phyloP scores from a whole-genome alignment of 2,797 vertebrate genomes.

The Ceyx erithaca region DNA sequence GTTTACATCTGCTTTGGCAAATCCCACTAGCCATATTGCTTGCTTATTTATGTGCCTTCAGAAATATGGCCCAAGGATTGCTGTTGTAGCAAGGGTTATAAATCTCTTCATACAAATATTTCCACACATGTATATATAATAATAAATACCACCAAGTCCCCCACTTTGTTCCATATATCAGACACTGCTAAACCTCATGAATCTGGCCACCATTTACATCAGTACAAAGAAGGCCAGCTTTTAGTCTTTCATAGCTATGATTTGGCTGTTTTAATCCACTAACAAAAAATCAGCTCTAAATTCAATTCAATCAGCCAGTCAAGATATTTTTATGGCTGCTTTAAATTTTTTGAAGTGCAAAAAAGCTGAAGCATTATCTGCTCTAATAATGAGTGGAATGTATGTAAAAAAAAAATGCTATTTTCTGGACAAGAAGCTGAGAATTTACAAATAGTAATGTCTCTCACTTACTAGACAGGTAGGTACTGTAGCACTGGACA shows the following conservation, averaged over 20 bases:
- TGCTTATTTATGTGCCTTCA: constrained; percentile 24
- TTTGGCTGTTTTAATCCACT: neutral
- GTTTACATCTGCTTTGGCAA: neutral
- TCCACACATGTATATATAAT: neutral
- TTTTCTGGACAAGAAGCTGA: neutral
- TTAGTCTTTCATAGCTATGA: neutral
- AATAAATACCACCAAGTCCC: neutral
- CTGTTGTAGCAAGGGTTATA: neutral
- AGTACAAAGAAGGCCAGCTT: neutral
- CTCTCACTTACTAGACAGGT: neutral
- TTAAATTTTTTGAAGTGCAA: neutral
- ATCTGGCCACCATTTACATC: neutral
- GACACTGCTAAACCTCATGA: fast-evolving
- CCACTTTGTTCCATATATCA: neutral
- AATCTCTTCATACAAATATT: neutral
- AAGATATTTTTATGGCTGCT: neutral
- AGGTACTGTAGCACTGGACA: neutral
- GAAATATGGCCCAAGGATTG: neutral
- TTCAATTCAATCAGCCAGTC: neutral
- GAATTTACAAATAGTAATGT: neutral
- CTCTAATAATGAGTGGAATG: neutral
- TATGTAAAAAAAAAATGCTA: neutral
- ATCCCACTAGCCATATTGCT: neutral
- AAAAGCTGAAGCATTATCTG: neutral
- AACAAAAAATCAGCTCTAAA: neutral